phyloP scores from a whole-genome alignment of 2,888 invertebrate genomes.

The Pinctada fucata region DNA sequence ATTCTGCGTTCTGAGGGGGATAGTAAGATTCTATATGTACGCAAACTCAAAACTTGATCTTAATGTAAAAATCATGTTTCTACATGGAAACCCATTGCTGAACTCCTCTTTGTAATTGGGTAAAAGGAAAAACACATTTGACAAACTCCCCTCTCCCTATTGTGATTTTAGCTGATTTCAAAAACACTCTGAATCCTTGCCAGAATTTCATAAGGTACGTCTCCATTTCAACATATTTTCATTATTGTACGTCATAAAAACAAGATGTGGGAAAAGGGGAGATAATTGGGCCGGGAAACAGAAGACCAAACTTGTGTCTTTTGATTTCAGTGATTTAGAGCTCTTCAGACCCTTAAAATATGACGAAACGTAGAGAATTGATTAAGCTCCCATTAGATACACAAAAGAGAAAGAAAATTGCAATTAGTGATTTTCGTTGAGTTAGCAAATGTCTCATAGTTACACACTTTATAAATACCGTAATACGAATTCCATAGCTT shows the following conservation, averaged over 20 bases:
- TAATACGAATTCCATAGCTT: no score
- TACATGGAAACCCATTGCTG: constrained; percentile 35
- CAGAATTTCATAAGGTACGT: constrained; percentile 14
- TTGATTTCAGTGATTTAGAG: no score
- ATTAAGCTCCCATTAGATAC: no score
- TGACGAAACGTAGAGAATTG: no score
- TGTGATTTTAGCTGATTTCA: constrained; percentile 30
- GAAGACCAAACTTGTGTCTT: no score
- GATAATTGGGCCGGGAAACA: no score
- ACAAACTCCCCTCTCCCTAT: constrained; percentile 35
- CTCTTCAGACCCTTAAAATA: no score
- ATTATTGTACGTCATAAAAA: not conserved
- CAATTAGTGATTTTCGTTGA: no score
- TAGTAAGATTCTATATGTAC: not conserved
- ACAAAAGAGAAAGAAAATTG: no score
- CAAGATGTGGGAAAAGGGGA: not conserved
- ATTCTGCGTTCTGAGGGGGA: not conserved
- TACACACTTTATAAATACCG: no score
- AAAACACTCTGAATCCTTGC: constrained; percentile 35
- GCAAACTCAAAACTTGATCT: constrained; percentile 9
- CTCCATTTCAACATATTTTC: not conserved
- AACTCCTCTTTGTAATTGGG: constrained; percentile 22
- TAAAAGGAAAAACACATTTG: constrained; percentile 41
- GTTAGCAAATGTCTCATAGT: no score
- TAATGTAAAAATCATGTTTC: constrained; percentile 43